A percentile compares a stretch with the other conserved stretches of the same genome.
Evolutionary conservation across 2,113 vertebrate species (phyloP).

Genomic region (Eulacestoma nigropectus): DNA sequence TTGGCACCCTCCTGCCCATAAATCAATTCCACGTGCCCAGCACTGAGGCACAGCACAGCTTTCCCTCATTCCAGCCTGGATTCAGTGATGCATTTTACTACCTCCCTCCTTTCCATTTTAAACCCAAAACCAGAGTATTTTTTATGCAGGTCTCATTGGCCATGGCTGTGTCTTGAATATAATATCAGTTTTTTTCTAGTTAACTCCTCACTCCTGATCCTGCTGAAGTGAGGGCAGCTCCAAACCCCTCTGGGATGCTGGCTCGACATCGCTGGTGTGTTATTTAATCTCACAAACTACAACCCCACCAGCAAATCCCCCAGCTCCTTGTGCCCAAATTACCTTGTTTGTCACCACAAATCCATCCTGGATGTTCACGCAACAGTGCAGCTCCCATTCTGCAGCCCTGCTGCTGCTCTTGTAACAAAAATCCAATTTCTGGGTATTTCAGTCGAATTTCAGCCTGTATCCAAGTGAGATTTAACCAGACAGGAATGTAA

Average conservation of each 20-base stretch:
- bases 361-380: neutral
- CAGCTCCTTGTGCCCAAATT: neutral
- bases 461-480: neutral
- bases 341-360: neutral
- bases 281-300: neutral
- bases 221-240: neutral
- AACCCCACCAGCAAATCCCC: neutral
- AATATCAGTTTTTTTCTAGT: neutral
- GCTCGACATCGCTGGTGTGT: fast-evolving
- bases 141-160: neutral
- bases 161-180: neutral
- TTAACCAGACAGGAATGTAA: neutral
- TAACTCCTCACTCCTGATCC: neutral
- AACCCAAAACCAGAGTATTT: neutral
- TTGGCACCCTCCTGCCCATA: neutral
- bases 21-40: neutral
- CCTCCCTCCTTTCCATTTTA: neutral
- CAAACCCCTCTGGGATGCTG: neutral
- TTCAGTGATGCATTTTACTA: neutral
- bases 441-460: neutral
- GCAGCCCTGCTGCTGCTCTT: neutral
- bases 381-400: neutral
- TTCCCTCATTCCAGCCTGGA: neutral
- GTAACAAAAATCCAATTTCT: neutral
- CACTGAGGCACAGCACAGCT: neutral